Evolutionary conservation across 2,797 vertebrate species (phyloP).

Genomic region (Microcaecilia unicolor): DNA sequence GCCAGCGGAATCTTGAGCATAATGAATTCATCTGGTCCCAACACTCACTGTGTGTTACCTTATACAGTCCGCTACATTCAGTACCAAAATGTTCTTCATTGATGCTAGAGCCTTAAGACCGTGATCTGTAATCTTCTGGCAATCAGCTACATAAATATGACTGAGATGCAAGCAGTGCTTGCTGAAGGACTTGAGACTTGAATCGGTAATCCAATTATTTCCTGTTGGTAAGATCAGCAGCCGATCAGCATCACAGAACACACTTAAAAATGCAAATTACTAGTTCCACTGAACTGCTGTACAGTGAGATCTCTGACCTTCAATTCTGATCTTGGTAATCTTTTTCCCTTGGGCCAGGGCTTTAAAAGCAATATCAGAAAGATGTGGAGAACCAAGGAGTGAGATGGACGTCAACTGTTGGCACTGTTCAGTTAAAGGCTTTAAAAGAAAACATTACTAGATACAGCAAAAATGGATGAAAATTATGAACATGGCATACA

Average conservation of each 20-base stretch:
- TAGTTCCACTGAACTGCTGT: background rate
- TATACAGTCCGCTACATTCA: constrained; percentile 63
- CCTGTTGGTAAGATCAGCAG: constrained; percentile 33
- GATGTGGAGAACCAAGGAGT: constrained; percentile 55
- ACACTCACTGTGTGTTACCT: no score
- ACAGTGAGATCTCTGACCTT: constrained; percentile 40
- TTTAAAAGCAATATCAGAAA: constrained; percentile 61
- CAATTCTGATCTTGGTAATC: constrained; percentile 51
- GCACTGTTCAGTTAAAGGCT: constrained; percentile 63
- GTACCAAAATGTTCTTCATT: constrained; percentile 46
- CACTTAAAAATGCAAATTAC: background rate
- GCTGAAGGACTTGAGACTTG: constrained; percentile 55
- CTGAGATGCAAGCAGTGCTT: constrained; percentile 49
- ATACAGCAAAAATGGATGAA: constrained; percentile 1
- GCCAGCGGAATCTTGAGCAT: no score
- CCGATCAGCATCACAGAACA: background rate
- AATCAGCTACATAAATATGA: constrained; percentile 54
- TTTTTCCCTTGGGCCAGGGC: constrained; percentile 45
- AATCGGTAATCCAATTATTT: constrained; percentile 62
- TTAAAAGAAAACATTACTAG: constrained; percentile 23
- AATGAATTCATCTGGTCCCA: no score
- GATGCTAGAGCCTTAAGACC: constrained; percentile 51
- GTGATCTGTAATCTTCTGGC: constrained; percentile 56
- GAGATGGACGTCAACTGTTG: constrained; percentile 45
- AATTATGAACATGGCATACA: background rate